Conservation (phyloP, 2,113 vertebrate genomes). For the Typhlomys cinereus region DNA sequence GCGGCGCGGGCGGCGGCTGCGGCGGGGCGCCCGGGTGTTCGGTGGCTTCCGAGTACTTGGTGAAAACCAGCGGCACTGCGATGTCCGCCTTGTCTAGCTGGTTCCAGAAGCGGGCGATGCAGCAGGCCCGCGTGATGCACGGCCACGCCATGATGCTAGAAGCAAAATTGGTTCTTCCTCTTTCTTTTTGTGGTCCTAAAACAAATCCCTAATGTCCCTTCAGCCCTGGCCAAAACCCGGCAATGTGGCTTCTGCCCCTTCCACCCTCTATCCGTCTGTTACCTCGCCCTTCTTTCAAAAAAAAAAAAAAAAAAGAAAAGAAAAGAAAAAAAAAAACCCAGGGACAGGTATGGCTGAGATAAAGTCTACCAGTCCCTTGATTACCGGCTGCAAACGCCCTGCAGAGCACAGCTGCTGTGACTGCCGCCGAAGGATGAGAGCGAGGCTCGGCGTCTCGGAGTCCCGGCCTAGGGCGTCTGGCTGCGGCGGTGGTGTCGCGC, state of each 20-base stretch:
- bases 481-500: slow-evolving; percentile 54
- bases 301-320: too few relatives aligned
- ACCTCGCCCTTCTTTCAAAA: background rate
- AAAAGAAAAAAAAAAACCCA: too few relatives aligned
- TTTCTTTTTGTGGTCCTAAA: slow-evolving; percentile 5
- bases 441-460: background rate
- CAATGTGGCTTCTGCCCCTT: background rate
- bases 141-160: slow-evolving; percentile 94
- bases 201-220: slow-evolving; percentile 42
- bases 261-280: background rate
- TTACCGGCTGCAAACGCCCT: slow-evolving; percentile 50
- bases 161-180: background rate
- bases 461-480: slow-evolving; percentile 44
- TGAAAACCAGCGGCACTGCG: slow-evolving; percentile 95
- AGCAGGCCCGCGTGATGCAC: slow-evolving; percentile 97
- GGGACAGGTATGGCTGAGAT: background rate
- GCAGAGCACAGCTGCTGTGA: background rate
- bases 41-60: slow-evolving; percentile 95
- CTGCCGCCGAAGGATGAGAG: background rate
- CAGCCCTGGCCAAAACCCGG: background rate
- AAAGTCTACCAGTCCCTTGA: slow-evolving; percentile 23
- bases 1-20: slow-evolving; percentile 71
- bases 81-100: slow-evolving; percentile 98
- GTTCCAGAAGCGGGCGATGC: slow-evolving; percentile 98
- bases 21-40: slow-evolving; percentile 87